These are phyloP conservation scores for Anguilla obscura DNA, from an alignment of 2,797 vertebrate species.

Conservation along the genomic window DNA sequence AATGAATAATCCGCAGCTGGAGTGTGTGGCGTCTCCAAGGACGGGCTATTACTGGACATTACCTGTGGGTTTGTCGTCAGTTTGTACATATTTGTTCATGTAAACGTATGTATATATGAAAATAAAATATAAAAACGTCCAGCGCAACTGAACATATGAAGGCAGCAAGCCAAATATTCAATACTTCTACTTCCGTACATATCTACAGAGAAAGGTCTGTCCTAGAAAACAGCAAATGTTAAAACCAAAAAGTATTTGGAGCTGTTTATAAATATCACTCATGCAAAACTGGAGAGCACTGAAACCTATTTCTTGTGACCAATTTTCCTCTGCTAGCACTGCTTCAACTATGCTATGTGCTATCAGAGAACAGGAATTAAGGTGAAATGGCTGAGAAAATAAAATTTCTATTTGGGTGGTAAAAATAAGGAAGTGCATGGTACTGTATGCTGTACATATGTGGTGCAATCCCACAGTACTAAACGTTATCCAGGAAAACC, in stretches of 20 bases:
- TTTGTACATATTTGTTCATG: background rate
- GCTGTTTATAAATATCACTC: background rate
- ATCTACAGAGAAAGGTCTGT: background rate
- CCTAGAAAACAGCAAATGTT: background rate
- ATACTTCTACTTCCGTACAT: background rate
- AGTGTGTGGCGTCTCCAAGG: background rate
- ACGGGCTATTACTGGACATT: background rate
- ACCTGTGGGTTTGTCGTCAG: background rate
- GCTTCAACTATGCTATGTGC: background rate
- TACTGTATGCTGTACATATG: background rate
- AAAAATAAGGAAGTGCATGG: background rate
- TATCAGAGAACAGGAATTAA: background rate
- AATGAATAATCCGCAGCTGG: background rate
- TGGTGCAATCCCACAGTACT: background rate
- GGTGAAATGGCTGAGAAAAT: background rate
- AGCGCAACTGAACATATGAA: background rate
- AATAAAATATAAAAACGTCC: background rate
- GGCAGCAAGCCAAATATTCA: background rate
- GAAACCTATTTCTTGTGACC: background rate
- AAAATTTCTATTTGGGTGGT: background rate
- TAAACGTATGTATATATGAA: background rate
- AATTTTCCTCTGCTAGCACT: background rate
- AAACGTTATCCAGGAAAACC: background rate
- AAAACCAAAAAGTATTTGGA: background rate
- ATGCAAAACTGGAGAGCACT: background rate